Evolutionary conservation across 2,888 invertebrate species (phyloP).

Genomic region (Limnephilus auricula): DNA sequence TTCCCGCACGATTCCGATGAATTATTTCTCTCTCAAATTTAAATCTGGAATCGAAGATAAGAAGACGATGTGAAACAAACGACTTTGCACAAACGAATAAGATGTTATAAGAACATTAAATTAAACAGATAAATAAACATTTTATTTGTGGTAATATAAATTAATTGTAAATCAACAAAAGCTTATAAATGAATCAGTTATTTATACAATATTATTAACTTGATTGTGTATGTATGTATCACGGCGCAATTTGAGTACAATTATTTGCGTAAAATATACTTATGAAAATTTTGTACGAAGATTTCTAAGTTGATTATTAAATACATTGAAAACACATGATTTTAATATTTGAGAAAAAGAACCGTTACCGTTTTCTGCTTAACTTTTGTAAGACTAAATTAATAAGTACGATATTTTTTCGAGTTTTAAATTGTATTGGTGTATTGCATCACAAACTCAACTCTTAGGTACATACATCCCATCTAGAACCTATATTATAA

Average conservation of each 20-base stretch:
- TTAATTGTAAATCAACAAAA: background rate
- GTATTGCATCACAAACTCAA: background rate
- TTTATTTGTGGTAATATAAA: background rate
- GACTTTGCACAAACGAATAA: constrained; percentile 23
- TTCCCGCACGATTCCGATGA: constrained; percentile 55
- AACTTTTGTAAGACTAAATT: no score
- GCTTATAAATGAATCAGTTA: background rate
- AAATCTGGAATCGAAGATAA: constrained; percentile 57
- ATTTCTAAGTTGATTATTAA: background rate
- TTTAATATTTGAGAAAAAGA: background rate
- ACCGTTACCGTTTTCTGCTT: no score
- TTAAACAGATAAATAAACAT: background rate
- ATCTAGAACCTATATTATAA: no score
- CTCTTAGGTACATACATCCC: background rate
- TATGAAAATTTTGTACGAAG: background rate
- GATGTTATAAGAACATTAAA: background rate
- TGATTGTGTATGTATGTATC: background rate
- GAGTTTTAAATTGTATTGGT: no score
- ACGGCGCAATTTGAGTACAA: background rate
- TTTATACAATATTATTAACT: background rate
- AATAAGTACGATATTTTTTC: no score
- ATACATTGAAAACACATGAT: no score
- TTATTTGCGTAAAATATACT: background rate
- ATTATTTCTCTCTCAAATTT: constrained; percentile 56
- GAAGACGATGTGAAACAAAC: constrained; percentile 46